Evolutionary conservation across 2,888 invertebrate genomes (phyloP), one percentile per base, ranked within the genome.

Genomic region (Patella depressa): DNA sequence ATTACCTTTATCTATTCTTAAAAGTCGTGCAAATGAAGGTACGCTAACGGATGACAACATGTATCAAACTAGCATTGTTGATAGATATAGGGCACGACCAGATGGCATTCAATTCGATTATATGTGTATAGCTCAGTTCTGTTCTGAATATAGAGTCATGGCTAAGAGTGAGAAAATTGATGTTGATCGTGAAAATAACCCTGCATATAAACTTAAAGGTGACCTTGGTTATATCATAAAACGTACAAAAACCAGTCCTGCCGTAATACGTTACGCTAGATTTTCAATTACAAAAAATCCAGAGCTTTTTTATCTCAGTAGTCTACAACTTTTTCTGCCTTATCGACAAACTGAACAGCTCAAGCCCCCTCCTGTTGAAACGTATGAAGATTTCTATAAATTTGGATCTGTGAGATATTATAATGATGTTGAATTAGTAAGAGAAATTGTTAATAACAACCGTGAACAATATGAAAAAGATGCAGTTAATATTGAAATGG

Each of bases 71-170:
- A n/a, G 19, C 24, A 34, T 73, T 12, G 57, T 73, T 34, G 76
- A 78, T 24, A 29, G 72, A 34, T 45, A 72, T 54, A 9, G 14
- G 45, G 45, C 72, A 45, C 45, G 72, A 34, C 72, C 72, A 2
- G 5, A 12, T 19, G n/a, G 17, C 4, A 9, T 3, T 9, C 15
- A 17, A 17, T 72, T 72, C 1, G 45, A 72, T 53, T 29, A 72
- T 54, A 72, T 53, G 45, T 53, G 72, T 45, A n/a, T 78, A 14
- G 78, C 74, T 24, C 19, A 14, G 14, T 78, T 74, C 29, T 34
- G 45, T 24, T 78, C 78, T 12, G 74, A 78, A 53, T 78, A 78
- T 53, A 65, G 77, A 19, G 45, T 77, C 17, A 17, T 77, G 19
- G 15, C 74, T 4, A 74, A 59, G 69, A 53, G 65, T 7, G 53